Evolutionary conservation across 1,140 invertebrate species (phyloP), one percentile per base, ranked within the genome.

Genomic region (Gyrodactylus salaris): DNA sequence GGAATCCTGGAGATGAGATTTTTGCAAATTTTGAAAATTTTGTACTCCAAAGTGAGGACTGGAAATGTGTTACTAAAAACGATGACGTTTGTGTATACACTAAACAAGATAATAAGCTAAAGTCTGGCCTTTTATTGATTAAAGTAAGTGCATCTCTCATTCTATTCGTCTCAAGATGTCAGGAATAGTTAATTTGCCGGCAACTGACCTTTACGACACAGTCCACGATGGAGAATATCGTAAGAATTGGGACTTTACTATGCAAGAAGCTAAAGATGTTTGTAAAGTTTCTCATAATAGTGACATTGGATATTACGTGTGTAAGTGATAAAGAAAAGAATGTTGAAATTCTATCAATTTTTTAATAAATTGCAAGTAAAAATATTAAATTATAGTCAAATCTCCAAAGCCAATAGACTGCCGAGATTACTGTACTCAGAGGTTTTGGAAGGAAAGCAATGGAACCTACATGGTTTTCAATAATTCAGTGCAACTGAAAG

Each of bases 241-340:
- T n/a, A 16, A 20, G 72, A 26, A 22, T n/a, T 75, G 75, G 75
- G 75, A 75, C 34, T 26, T 27, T 2, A 54, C 72, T 20, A 74
- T 75, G 68, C 27, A 27, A 2, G n/a, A 69, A 22, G 27, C 26
- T 68, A 20, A 68, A 68, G 75, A 75, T 19, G 70, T 75, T 25
- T 74, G 73, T 75, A 69, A 54, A 7, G 34, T 75, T 68, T 27
- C 68, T 70, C 68, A 72, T 27, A 69, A 26, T 68, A 75, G 75
- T 26, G 73, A 74, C n/a, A 74, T 75, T 1, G 75, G 75, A 19
- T 75, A 75, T 71, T 75, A 70, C 72, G 24, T 69, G 19, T 26
- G 70, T 72, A 26, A 1, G n/a, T 20, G 1, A 1, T 70, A 1
- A 21, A 1, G 24, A 19, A 26, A 1, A n/a, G 2, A 26, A 0